phyloP scores from a whole-genome alignment of 2,888 invertebrate genomes.

The Ophioninae sp. region DNA sequence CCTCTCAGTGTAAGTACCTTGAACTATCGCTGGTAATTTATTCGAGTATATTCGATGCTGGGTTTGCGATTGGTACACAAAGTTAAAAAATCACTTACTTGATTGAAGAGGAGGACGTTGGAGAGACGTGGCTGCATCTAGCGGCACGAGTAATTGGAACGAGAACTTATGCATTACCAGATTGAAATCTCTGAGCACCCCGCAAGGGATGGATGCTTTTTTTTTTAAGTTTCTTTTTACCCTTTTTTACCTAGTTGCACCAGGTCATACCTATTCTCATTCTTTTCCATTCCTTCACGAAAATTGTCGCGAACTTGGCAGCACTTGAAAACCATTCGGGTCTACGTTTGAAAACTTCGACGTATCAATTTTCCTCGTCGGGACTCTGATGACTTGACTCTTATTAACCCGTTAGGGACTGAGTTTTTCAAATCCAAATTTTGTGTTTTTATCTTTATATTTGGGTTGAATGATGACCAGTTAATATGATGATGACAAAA shows the following conservation, averaged over 20 bases:
- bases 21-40: neutral
- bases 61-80: slow-evolving; percentile 41
- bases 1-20: slow-evolving; percentile 47
- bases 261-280: neutral
- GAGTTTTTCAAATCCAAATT: too few relatives aligned
- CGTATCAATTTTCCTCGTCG: slow-evolving; percentile 12
- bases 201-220: slow-evolving; percentile 4
- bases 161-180: slow-evolving; percentile 28
- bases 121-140: neutral
- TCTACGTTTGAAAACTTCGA: neutral
- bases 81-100: slow-evolving; percentile 26
- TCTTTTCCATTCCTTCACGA: slow-evolving; percentile 36
- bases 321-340: slow-evolving; percentile 29
- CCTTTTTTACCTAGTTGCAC: neutral
- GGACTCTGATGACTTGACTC: neutral
- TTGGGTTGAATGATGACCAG: too few relatives aligned
- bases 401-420: too few relatives aligned
- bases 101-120: slow-evolving; percentile 4
- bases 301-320: slow-evolving; percentile 45
- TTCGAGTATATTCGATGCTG: slow-evolving; percentile 58
- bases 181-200: slow-evolving; percentile 27
- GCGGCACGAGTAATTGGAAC: slow-evolving; percentile 7
- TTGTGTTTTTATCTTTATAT: too few relatives aligned
- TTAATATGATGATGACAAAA: too few relatives aligned
- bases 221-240: neutral